A percentile compares a stretch with the other conserved stretches of the same genome.
These are phyloP conservation scores for Nothobranchius kuhntae DNA, from an alignment of 2,113 vertebrate genomes.

Conservation along the genomic window DNA sequence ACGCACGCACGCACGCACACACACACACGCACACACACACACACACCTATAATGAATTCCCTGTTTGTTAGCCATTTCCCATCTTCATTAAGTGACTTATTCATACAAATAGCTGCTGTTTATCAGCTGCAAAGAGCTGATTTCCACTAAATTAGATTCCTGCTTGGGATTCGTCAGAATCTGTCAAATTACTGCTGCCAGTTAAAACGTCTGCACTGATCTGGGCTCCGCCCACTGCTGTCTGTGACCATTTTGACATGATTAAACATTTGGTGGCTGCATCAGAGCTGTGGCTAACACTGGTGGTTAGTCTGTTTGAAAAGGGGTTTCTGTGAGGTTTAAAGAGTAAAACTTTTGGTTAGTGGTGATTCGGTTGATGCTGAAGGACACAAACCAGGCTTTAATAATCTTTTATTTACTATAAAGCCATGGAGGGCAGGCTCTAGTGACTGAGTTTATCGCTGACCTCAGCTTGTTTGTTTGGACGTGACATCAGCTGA, in stretches of 20 bases:
- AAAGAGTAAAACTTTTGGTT: too few relatives aligned
- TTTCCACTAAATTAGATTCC: conserved; percentile 47
- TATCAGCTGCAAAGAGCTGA: conserved; percentile 38
- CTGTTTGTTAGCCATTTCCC: conserved; percentile 59
- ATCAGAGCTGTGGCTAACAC: too few relatives aligned
- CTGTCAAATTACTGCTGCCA: conserved; percentile 28
- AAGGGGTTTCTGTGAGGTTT: too few relatives aligned
- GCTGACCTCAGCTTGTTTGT: conserved; percentile 17
- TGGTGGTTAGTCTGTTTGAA: too few relatives aligned
- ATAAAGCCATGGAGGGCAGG: too few relatives aligned
- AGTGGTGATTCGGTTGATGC: too few relatives aligned
- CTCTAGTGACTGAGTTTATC: neutral
- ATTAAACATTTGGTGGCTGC: too few relatives aligned
- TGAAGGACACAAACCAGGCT: neutral
- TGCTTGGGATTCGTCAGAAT: conserved; percentile 26
- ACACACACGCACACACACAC: conserved; percentile 17
- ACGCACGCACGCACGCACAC: conserved; percentile 16
- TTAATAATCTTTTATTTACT: neutral
- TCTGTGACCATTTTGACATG: neutral
- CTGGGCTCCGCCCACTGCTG: conserved; percentile 3
- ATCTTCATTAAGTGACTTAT: conserved; percentile 49
- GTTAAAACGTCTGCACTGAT: conserved; percentile 30
- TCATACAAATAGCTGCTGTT: conserved; percentile 34
- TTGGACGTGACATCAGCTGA: conserved; percentile 55
- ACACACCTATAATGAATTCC: conserved; percentile 46